Percentiles rank a stretch among this genome's conserved stretches.
Conservation (phyloP, 92 coral and sea anemone species). For the Epizoanthus rinbou region DNA sequence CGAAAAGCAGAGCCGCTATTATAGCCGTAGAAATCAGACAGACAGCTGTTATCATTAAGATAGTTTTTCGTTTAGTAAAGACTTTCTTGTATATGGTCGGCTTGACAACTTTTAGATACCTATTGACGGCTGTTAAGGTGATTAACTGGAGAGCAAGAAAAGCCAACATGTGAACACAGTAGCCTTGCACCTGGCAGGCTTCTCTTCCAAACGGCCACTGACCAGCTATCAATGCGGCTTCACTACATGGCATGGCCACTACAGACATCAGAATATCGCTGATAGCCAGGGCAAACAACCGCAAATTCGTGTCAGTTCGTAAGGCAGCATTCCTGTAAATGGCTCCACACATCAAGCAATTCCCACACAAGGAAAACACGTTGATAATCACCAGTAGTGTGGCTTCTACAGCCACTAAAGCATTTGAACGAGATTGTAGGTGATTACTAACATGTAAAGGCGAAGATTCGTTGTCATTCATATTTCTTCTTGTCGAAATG, state of each 20-base stretch:
- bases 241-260: slow-evolving; percentile 70
- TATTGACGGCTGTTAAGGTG: slow-evolving; percentile 68
- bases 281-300: slow-evolving; percentile 64
- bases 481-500: too few species aligned
- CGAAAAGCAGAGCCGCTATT: slow-evolving; percentile 58
- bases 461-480: slow-evolving; percentile 15
- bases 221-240: slow-evolving; percentile 52
- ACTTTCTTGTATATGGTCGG: slow-evolving; percentile 63
- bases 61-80: slow-evolving; percentile 57
- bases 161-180: slow-evolving; percentile 63
- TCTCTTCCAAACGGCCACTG: slow-evolving; percentile 64
- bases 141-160: slow-evolving; percentile 78
- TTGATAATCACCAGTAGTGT: slow-evolving; percentile 43
- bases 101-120: slow-evolving; percentile 67
- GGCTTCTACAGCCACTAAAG: slow-evolving; percentile 54
- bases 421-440: slow-evolving; percentile 48
- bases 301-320: slow-evolving; percentile 73
- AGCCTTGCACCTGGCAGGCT: slow-evolving; percentile 72
- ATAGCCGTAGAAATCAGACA: slow-evolving; percentile 52
- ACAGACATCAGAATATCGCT: slow-evolving; percentile 67
- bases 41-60: slow-evolving; percentile 56
- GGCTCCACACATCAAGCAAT: slow-evolving; percentile 61
- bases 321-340: slow-evolving; percentile 60
- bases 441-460: slow-evolving; percentile 34
- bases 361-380: slow-evolving; percentile 61